Percentiles rank a stretch among this genome's conserved stretches.
phyloP scores from a whole-genome alignment of 2,888 invertebrate genomes.

The Nomada hirtipes region DNA sequence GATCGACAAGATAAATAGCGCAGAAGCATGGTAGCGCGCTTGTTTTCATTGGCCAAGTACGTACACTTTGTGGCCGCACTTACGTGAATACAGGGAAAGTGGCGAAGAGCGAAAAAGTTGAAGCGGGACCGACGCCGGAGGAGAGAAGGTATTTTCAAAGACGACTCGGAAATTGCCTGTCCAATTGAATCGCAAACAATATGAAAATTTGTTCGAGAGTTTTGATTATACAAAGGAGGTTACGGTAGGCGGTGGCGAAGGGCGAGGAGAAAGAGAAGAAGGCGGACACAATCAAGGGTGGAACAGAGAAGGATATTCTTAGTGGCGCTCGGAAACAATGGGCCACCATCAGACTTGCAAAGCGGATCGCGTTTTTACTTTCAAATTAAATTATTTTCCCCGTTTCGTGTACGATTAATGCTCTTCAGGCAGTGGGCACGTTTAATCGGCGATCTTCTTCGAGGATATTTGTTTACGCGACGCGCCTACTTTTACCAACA shows the following conservation, averaged over 20 bases:
- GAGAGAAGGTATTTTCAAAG: constrained; percentile 80
- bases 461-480: constrained; percentile 58
- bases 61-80: constrained; percentile 49
- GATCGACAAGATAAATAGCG: constrained; percentile 67
- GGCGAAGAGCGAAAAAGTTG: constrained; percentile 54
- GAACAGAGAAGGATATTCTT: constrained; percentile 76
- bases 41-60: constrained; percentile 62
- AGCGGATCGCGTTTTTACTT: constrained; percentile 82
- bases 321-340: constrained; percentile 80
- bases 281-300: constrained; percentile 55
- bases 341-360: constrained; percentile 82
- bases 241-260: constrained; percentile 68
- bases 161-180: constrained; percentile 82
- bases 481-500: constrained; percentile 3
- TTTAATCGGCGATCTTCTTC: constrained; percentile 72
- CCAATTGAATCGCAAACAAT: constrained; percentile 84
- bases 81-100: constrained; percentile 60
- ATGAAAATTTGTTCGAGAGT: constrained; percentile 84
- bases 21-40: constrained; percentile 49
- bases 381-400: constrained; percentile 83
- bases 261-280: constrained; percentile 49
- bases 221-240: constrained; percentile 83
- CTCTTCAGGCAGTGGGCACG: constrained; percentile 74
- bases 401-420: constrained; percentile 81
- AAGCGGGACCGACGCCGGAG: constrained; percentile 37